Percentiles rank a stretch among this genome's conserved stretches.
phyloP scores from a whole-genome alignment of 2,797 vertebrate species.

The Gallinago nigripennis region DNA sequence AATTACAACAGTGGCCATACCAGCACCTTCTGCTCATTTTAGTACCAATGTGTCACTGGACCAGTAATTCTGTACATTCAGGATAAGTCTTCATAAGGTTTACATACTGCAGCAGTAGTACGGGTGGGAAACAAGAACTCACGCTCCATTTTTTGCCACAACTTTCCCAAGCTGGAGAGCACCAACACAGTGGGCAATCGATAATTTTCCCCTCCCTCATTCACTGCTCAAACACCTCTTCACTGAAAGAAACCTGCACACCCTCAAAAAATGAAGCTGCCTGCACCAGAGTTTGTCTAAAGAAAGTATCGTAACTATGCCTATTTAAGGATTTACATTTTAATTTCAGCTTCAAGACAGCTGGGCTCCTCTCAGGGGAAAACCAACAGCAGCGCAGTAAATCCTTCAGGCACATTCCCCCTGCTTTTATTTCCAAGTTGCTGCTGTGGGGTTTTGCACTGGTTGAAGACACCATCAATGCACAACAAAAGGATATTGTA shows the following conservation, averaged over 20 bases:
- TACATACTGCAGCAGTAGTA: neutral
- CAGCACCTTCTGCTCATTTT: neutral
- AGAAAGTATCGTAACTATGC: conserved; percentile 47
- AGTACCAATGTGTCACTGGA: neutral
- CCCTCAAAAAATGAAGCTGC: neutral
- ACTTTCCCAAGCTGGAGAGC: neutral
- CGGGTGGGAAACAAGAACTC: neutral
- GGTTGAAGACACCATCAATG: neutral
- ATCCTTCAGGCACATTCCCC: neutral
- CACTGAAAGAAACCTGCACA: neutral
- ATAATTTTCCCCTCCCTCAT: neutral
- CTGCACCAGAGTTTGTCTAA: conserved; percentile 19
- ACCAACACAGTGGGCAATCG: neutral
- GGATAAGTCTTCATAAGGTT: neutral
- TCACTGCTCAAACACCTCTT: neutral
- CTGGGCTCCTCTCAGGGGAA: conserved; percentile 32
- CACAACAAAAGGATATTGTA: neutral
- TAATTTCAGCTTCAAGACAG: conserved; percentile 64
- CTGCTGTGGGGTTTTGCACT: neutral
- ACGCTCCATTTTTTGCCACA: neutral
- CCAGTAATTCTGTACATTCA: neutral
- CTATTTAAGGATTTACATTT: conserved; percentile 63
- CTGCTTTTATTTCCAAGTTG: neutral
- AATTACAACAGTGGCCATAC: neutral
- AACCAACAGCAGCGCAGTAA: conserved; percentile 12